A percentile compares a stretch with the other conserved stretches of the same genome.
Evolutionary conservation across 2,113 vertebrate genomes (phyloP).

Genomic region (Rattus norvegicus): GRCr8 NC_086025.1:124752501-124753000

Average conservation of each 20-base stretch:
- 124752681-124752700: too few species aligned
- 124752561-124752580: too few species aligned
- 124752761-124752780: constrained; percentile 94
- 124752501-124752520: too few species aligned
- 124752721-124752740: neutral
- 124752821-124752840: constrained; percentile 90
- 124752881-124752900: constrained; percentile 90
- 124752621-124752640: too few species aligned
- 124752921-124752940: neutral
- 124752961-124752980: neutral
- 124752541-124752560: too few species aligned
- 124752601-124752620: too few species aligned
- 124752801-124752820: constrained; percentile 91
- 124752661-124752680: too few species aligned
- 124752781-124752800: constrained; percentile 90
- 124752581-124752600: too few species aligned
- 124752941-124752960: neutral
- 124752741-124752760: constrained; percentile 85
- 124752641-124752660: too few species aligned
- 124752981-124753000: constrained; percentile 59
- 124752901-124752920: constrained; percentile 79
- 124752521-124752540: too few species aligned
- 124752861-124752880: constrained; percentile 90
- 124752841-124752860: constrained; percentile 90
- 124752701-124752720: constrained; percentile 8